Conservation (phyloP, 2,888 invertebrate genomes). For the Oegoconia quadripuncta region DNA sequence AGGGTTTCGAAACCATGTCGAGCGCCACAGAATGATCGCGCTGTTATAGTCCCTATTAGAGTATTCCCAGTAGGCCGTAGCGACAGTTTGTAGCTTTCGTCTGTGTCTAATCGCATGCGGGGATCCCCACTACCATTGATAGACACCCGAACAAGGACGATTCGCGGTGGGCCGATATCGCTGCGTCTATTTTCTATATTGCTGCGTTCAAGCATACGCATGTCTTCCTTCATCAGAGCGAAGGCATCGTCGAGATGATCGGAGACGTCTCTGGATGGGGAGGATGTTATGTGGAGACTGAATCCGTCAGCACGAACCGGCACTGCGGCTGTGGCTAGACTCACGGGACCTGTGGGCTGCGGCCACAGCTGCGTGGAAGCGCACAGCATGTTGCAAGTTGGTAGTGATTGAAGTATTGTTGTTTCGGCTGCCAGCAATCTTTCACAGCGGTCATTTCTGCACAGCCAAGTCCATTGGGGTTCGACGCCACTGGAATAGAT, state of each 20-base stretch:
- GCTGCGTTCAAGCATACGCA: slow-evolving; percentile 64
- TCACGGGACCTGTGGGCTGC: slow-evolving; percentile 85
- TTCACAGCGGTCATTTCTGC: slow-evolving; percentile 84
- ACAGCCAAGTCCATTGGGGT: slow-evolving; percentile 88
- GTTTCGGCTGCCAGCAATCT: slow-evolving; percentile 65
- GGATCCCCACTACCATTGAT: slow-evolving; percentile 76
- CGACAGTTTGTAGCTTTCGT: slow-evolving; percentile 86
- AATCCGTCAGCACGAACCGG: slow-evolving; percentile 78
- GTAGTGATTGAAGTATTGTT: slow-evolving; percentile 78
- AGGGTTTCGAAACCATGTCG: slow-evolving; percentile 88
- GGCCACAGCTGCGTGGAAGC: slow-evolving; percentile 89
- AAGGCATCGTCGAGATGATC: slow-evolving; percentile 72
- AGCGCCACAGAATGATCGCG: slow-evolving; percentile 86
- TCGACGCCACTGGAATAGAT: slow-evolving; percentile 61
- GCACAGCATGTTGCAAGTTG: slow-evolving; percentile 89
- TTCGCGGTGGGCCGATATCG: slow-evolving; percentile 55
- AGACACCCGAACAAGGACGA: slow-evolving; percentile 69
- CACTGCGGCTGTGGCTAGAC: slow-evolving; percentile 82
- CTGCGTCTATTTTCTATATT: slow-evolving; percentile 29
- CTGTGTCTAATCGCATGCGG: slow-evolving; percentile 82
- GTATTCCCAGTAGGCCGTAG: slow-evolving; percentile 68
- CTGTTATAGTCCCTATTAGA: slow-evolving; percentile 81
- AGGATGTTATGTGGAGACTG: slow-evolving; percentile 55
- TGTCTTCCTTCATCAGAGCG: slow-evolving; percentile 68
- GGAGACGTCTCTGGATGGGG: slow-evolving; percentile 55